Evolutionary conservation across 2,797 vertebrate genomes (phyloP), one percentile per base, ranked within the genome.

Genomic region (Gymnopithys bicolor): DNA sequence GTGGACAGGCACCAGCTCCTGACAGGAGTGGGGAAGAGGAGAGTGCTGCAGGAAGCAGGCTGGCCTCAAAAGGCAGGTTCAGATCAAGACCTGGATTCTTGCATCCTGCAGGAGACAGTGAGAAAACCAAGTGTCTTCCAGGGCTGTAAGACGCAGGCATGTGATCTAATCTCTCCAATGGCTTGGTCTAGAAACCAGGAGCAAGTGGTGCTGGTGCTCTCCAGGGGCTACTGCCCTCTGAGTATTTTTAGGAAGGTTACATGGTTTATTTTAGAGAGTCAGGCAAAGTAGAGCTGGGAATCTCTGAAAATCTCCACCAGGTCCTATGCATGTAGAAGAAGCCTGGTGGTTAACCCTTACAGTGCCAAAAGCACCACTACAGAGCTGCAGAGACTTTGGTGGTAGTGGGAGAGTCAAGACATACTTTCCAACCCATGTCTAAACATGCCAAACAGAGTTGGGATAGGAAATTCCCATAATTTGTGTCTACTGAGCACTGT

Each of bases 181-280:
- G 83, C 95, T 81, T 78, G 96, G 83, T 95, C 96, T 93, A 96
- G 93, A 96, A 96, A 95, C 39, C 8, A 1, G 55, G 58, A 94
- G 37, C 76, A 68, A 87, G 76, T 37, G 14, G 89, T 0, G 0
- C 79, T 78, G n/a, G 27, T 39, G 76, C 58, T 91, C 94, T 80
- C 94, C 8, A 5, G 87, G 80, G 94, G 48, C 93, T 86, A 43
- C 58, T 90, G 93, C 87, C 93, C 90, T 96, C 87, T 24, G 93
- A 94, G 91, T 96, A 96, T 95, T 96, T 96, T 96, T 96, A 96
- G 95, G 94, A 94, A 95, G 91, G 96, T 94, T 95, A 86, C 39
- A 78, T 19, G 76, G 89, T 93, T 96, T 94, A 96, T 94, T 96
- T 96, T 96, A 95, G 94, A 95, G 94, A 94, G 37, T 30, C 12